These are phyloP conservation scores for Sitobion miscanthi DNA, from an alignment of 1,140 invertebrate genomes.

Conservation along the genomic window DNA sequence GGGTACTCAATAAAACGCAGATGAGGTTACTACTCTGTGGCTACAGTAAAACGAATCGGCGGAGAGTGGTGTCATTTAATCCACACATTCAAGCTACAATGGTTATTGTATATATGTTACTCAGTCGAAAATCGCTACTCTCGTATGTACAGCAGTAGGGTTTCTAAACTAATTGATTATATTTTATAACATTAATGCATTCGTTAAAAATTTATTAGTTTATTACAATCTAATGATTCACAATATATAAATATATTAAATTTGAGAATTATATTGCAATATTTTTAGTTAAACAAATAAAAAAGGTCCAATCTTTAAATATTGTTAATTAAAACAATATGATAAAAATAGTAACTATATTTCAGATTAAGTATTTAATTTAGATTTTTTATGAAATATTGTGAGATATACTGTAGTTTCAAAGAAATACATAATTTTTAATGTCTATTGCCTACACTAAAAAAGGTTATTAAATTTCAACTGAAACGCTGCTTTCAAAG, in stretches of 20 bases:
- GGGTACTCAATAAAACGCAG: slow-evolving; percentile 50
- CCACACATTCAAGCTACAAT: slow-evolving; percentile 26
- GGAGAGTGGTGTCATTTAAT: slow-evolving; percentile 27
- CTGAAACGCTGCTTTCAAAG: background rate
- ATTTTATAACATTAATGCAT: background rate
- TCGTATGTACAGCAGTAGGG: background rate
- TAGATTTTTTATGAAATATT: background rate
- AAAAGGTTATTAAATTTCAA: background rate
- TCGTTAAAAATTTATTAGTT: background rate
- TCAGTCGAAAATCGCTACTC: background rate
- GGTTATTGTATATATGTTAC: slow-evolving; percentile 14
- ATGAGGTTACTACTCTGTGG: slow-evolving; percentile 15
- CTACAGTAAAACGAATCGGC: background rate
- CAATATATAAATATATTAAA: background rate
- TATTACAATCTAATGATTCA: background rate
- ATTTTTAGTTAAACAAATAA: background rate
- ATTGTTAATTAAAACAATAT: background rate
- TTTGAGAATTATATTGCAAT: background rate
- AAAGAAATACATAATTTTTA: background rate
- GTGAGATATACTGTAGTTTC: background rate
- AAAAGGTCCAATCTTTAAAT: background rate
- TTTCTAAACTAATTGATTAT: slow-evolving; percentile 27
- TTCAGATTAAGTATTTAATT: background rate
- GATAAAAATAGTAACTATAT: background rate
- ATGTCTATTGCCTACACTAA: background rate